Percentiles rank a stretch among this genome's conserved stretches.
Evolutionary conservation across 2,888 invertebrate species (phyloP).

Genomic region (Campoplex capitator): DNA sequence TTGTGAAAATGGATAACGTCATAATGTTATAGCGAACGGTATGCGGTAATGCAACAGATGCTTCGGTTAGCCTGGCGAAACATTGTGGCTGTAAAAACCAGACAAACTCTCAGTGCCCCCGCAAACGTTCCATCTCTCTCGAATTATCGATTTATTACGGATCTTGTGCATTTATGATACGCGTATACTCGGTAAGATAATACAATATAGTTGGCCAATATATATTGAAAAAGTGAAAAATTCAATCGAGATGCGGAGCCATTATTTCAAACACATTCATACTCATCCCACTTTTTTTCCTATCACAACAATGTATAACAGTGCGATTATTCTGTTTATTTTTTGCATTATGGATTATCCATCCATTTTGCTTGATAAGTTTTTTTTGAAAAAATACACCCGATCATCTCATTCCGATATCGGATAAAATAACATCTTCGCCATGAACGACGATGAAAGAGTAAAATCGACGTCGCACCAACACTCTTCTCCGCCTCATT

Average conservation of each 20-base stretch:
- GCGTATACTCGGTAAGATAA: neutral
- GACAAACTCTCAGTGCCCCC: slow-evolving; percentile 30
- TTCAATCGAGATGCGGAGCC: neutral
- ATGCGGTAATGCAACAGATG: slow-evolving; percentile 56
- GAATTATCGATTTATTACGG: slow-evolving; percentile 62
- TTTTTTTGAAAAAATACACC: neutral
- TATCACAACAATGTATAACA: neutral
- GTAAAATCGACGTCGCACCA: neutral
- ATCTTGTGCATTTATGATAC: slow-evolving; percentile 7
- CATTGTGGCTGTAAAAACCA: slow-evolving; percentile 44
- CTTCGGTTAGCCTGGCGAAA: slow-evolving; percentile 43
- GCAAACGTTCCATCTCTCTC: slow-evolving; percentile 52
- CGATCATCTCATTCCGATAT: slow-evolving; percentile 6
- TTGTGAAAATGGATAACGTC: slow-evolving; percentile 32
- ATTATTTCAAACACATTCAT: neutral
- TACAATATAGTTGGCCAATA: neutral
- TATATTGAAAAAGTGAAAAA: neutral
- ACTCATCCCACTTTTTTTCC: neutral
- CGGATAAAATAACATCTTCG: slow-evolving; percentile 12
- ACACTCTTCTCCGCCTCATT: neutral
- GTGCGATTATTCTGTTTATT: neutral
- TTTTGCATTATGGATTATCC: neutral
- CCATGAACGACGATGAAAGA: slow-evolving; percentile 12
- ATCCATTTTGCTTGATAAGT: neutral
- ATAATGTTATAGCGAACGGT: slow-evolving; percentile 17